Evolutionary conservation across 2,888 invertebrate genomes (phyloP), one percentile per base, ranked within the genome.

Genomic region (Iphiclides podalirius): DNA sequence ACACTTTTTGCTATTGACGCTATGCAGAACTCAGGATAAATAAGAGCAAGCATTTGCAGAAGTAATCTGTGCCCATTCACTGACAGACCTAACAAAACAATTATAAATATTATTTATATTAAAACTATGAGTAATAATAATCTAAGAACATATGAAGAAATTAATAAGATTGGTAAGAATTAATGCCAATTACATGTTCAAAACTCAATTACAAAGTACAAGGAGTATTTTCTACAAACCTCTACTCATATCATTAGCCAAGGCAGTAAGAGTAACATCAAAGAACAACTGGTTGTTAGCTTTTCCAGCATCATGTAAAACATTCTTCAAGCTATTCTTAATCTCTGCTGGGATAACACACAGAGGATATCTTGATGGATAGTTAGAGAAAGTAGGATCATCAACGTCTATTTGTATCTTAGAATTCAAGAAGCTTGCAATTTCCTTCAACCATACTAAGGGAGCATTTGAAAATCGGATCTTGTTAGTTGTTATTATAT

Each of bases 161-260:
- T n/a, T n/a, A n/a, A n/a, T n/a, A n/a, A n/a, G n/a, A n/a, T n/a
- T n/a, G n/a, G n/a, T n/a, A n/a, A n/a, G n/a, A n/a, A n/a, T n/a
- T n/a, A n/a, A n/a, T n/a, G n/a, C n/a, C n/a, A n/a, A n/a, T n/a
- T n/a, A n/a, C n/a, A n/a, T n/a, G n/a, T n/a, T n/a, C n/a, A n/a
- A n/a, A n/a, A n/a, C n/a, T n/a, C n/a, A n/a, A n/a, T n/a, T n/a
- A 4, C 20, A 20, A 20, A 20, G 20, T 20, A 20, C 4, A 20
- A 20, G 20, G 3, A 20, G 20, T 20, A 20, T 3, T 13, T 11
- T 23, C 47, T 50, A 67, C 67, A 66, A 69, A 82, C 93, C 93
- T 85, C 92, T 93, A 40, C 91, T 91, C 90, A 95, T 91, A 63
- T 94, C 94, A 62, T 91, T 92, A 3, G 93, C 93, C 86, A 95